Percentiles rank a stretch among this genome's conserved stretches.
Evolutionary conservation across 2,113 vertebrate genomes (phyloP).

Genomic region (Rhinopithecus roxellana): DNA sequence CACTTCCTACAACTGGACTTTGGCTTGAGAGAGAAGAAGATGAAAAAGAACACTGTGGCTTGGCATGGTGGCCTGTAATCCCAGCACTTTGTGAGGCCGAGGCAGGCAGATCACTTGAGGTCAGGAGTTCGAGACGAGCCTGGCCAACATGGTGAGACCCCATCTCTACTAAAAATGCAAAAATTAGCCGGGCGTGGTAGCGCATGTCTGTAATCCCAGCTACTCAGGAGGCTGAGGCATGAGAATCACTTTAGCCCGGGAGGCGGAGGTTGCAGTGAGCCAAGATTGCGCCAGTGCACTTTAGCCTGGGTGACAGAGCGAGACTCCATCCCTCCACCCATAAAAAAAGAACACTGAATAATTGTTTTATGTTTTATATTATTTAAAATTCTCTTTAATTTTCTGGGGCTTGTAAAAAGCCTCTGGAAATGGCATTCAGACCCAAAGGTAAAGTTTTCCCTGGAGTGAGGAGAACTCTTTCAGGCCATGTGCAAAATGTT

Average conservation of each 20-base stretch:
- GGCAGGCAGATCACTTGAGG: too few relatives aligned
- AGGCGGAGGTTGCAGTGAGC: too few relatives aligned
- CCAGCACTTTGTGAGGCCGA: too few relatives aligned
- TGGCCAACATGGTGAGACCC: too few relatives aligned
- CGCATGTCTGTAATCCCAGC: too few relatives aligned
- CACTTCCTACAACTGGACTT: neutral
- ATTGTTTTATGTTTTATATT: neutral
- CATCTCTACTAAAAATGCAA: neutral
- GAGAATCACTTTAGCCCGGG: too few relatives aligned
- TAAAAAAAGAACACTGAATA: neutral
- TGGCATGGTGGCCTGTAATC: too few relatives aligned
- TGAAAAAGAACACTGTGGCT: neutral
- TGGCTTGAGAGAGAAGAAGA: neutral
- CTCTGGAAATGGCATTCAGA: conserved; percentile 38
- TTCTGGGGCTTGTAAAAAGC: neutral
- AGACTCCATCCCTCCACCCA: too few relatives aligned
- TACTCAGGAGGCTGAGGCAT: too few relatives aligned
- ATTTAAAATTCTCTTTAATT: conserved; percentile 24
- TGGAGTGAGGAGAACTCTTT: neutral
- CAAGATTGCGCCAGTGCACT: too few relatives aligned
- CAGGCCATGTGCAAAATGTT: neutral
- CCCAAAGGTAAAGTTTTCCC: conserved; percentile 16
- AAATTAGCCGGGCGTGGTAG: neutral
- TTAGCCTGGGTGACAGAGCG: too few relatives aligned
- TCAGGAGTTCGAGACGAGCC: too few relatives aligned